Evolutionary conservation across 2,113 vertebrate species (phyloP).

Genomic region (Dromaius novaehollandiae): DNA sequence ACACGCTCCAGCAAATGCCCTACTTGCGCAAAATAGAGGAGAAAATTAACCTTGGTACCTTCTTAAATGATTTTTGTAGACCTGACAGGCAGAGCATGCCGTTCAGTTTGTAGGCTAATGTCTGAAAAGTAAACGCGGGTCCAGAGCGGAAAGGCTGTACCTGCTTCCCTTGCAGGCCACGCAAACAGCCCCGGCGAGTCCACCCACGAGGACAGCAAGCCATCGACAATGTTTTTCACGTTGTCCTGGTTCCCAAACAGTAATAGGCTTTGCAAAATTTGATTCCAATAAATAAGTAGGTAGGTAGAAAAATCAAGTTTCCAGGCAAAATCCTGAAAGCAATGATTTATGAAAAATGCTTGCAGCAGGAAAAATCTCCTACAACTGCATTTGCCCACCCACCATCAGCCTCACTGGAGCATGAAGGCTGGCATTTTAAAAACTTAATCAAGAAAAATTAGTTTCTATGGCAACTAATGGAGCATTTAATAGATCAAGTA

Average conservation of each 20-base stretch:
- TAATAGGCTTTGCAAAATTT: background rate
- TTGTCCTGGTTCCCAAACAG: accelerated
- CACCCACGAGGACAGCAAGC: accelerated
- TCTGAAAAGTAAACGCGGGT: accelerated
- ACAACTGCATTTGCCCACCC: background rate
- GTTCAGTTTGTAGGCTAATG: background rate
- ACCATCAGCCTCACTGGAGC: background rate
- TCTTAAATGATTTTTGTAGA: no score
- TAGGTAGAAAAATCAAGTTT: background rate
- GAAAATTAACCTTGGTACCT: background rate
- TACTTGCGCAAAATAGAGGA: accelerated
- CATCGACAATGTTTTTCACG: accelerated
- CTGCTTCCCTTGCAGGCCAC: background rate
- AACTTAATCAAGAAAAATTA: conserved; percentile 48
- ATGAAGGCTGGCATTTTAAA: background rate
- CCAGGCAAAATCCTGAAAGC: background rate
- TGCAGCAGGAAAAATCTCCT: background rate
- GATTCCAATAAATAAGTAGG: background rate
- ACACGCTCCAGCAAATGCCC: background rate
- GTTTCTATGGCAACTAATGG: conserved; percentile 66
- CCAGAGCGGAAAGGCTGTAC: accelerated
- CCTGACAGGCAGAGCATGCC: background rate
- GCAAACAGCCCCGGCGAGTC: background rate
- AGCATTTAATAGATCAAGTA: conserved; percentile 10
- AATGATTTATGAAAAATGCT: background rate